Conservation (phyloP, 2,797 vertebrate genomes). For the Siniperca scherzeri region DNA sequence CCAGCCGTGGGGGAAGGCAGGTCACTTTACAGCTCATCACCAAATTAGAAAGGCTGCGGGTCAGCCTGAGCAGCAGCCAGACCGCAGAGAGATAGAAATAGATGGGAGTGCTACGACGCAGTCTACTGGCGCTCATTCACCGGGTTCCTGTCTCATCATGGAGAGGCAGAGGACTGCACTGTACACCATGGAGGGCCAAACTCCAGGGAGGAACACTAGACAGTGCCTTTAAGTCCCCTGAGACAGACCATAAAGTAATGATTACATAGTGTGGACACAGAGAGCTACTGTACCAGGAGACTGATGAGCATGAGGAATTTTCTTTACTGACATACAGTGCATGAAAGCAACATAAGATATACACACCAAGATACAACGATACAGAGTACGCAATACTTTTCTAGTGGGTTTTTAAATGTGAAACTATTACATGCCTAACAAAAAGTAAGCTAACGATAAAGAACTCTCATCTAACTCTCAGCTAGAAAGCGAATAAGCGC, state of each 20-base stretch:
- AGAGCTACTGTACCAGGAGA: constrained; percentile 18
- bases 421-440: not conserved
- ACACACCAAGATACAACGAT: not conserved
- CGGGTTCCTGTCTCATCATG: constrained; percentile 45
- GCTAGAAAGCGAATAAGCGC: too few relatives aligned
- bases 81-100: constrained; percentile 71
- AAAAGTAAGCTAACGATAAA: not conserved
- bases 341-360: not conserved
- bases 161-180: constrained; percentile 14
- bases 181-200: constrained; percentile 25
- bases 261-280: constrained; percentile 25
- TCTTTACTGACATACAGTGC: not conserved
- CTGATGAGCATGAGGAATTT: constrained; percentile 14
- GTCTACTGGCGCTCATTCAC: constrained; percentile 59
- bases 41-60: constrained; percentile 83
- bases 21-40: constrained; percentile 87
- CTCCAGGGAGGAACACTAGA: constrained; percentile 34
- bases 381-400: not conserved
- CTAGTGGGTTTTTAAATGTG: not conserved
- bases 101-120: constrained; percentile 55
- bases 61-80: constrained; percentile 65
- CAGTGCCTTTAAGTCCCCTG: constrained; percentile 8
- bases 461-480: too few relatives aligned
- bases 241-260: constrained; percentile 31
- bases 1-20: constrained; percentile 65